Evolutionary conservation across 2,113 vertebrate genomes (phyloP).

Genomic region (Rhinopithecus roxellana): DNA sequence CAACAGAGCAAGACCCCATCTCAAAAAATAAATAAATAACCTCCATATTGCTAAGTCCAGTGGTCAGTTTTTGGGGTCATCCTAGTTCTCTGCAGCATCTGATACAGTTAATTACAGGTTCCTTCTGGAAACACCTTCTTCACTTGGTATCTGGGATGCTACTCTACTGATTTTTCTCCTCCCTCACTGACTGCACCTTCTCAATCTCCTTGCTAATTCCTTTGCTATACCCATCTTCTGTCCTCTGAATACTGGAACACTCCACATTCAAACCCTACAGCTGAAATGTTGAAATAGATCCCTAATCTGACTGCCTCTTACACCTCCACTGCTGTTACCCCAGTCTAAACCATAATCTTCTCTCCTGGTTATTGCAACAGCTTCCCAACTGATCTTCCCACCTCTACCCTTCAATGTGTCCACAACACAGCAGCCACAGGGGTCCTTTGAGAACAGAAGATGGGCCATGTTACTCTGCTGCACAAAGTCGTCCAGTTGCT

Average conservation of each 20-base stretch:
- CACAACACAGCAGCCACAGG: not conserved
- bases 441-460: not conserved
- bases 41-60: not conserved
- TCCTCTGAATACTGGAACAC: not conserved
- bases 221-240: not conserved
- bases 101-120: not conserved
- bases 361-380: not conserved
- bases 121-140: constrained; percentile 28
- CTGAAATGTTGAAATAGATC: not conserved
- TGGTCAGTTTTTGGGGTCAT: not conserved
- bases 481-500: not conserved
- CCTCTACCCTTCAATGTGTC: not conserved
- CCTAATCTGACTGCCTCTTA: not conserved
- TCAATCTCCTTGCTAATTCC: not conserved
- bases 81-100: not conserved
- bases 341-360: not conserved
- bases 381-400: not conserved
- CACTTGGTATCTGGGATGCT: not conserved
- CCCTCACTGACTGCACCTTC: not conserved
- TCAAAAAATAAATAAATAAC: not conserved
- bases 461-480: not conserved
- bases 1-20: no score
- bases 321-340: not conserved
- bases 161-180: not conserved
- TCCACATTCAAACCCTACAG: not conserved